Conservation (phyloP, 2,797 vertebrate species). For the Heliangelus exortis region DNA sequence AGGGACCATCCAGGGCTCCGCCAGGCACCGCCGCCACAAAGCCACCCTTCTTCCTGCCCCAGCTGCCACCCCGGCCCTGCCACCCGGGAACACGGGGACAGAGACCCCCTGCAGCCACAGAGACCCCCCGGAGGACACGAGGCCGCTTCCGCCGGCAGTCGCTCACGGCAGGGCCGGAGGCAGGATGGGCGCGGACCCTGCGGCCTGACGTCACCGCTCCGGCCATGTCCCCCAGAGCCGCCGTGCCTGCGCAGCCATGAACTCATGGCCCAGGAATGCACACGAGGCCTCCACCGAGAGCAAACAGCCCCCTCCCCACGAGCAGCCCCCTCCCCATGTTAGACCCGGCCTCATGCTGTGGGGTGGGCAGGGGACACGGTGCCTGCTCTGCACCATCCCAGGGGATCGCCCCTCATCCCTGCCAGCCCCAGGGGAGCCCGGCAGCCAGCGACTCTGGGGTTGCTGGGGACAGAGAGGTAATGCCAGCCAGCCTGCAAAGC, state of each 20-base stretch:
- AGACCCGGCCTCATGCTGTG: accelerated
- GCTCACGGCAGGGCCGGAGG: neutral
- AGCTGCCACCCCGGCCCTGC: neutral
- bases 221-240: neutral
- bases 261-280: conserved; percentile 68
- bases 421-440: neutral
- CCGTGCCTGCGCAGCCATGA: conserved; percentile 21
- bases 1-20: neutral
- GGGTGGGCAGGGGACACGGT: neutral
- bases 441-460: neutral
- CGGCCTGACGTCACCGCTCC: neutral
- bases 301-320: neutral
- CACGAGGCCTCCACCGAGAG: neutral
- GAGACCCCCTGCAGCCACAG: neutral
- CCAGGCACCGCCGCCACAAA: conserved; percentile 45
- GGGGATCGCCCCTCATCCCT: accelerated
- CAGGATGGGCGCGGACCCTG: conserved; percentile 45
- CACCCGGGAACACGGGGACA: accelerated
- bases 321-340: neutral
- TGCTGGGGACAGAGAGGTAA: accelerated
- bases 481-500: neutral
- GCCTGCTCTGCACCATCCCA: neutral
- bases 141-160: neutral
- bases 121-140: neutral
- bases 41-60: neutral